These are phyloP conservation scores for Megaceryle alcyon DNA, from an alignment of 2,797 vertebrate species.

Conservation along the genomic window DNA sequence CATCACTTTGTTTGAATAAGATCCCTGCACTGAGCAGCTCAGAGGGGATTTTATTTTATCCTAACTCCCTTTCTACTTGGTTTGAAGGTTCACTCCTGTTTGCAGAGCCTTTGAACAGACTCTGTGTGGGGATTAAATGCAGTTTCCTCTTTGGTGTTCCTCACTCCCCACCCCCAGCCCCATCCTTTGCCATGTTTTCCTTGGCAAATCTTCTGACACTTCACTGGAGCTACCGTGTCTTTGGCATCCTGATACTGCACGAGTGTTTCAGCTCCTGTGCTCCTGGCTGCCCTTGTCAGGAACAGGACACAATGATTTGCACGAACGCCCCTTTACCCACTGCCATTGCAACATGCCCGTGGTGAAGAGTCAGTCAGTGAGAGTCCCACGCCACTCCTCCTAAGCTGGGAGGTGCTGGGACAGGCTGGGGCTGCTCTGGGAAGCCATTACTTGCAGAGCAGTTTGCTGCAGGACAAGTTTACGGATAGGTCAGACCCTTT, in stretches of 20 bases:
- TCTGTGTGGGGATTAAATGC: slow-evolving; percentile 23
- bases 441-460: background rate
- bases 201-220: slow-evolving; percentile 65
- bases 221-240: slow-evolving; percentile 25
- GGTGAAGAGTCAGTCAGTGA: background rate
- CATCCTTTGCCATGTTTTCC: slow-evolving; percentile 55
- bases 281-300: background rate
- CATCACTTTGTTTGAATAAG: slow-evolving; percentile 31
- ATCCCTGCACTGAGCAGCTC: slow-evolving; percentile 17
- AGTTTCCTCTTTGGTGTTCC: slow-evolving; percentile 28
- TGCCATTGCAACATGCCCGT: background rate
- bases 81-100: background rate
- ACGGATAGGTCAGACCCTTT: background rate
- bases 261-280: slow-evolving; percentile 12
- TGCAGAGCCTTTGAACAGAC: slow-evolving; percentile 26
- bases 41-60: slow-evolving; percentile 44
- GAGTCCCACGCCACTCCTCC: background rate
- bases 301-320: slow-evolving; percentile 23
- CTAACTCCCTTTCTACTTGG: background rate
- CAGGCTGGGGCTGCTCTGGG: background rate
- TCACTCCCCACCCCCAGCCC: background rate
- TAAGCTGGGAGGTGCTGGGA: background rate
- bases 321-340: background rate
- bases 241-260: background rate
- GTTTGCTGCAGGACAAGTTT: background rate